Evolutionary conservation across 2,888 invertebrate genomes (phyloP).

Genomic region (Panorpa germanica): DNA sequence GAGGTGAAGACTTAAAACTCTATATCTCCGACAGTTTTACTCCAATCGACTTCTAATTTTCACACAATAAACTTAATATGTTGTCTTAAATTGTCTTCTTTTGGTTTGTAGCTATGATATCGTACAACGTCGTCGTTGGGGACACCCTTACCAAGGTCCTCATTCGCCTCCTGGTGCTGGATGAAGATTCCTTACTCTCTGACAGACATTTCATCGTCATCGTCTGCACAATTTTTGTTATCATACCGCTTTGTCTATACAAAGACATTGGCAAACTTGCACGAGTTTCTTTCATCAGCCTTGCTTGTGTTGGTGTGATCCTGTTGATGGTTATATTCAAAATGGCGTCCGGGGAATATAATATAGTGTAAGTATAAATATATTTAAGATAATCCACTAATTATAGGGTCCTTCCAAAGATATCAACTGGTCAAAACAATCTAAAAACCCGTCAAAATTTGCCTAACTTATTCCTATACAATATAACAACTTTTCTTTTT

Average conservation of each 20-base stretch:
- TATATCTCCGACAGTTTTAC: too few relatives aligned
- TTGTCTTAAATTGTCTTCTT: too few relatives aligned
- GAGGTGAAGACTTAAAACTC: too few relatives aligned
- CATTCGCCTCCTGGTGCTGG: slow-evolving; percentile 36
- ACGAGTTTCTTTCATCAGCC: slow-evolving; percentile 44
- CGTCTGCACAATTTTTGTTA: slow-evolving; percentile 50
- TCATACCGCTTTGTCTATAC: slow-evolving; percentile 62
- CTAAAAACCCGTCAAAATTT: too few relatives aligned
- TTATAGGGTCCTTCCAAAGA: not conserved
- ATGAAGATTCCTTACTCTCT: not conserved
- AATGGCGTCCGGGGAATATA: slow-evolving; percentile 27
- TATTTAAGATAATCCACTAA: not conserved
- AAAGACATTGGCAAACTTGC: slow-evolving; percentile 39
- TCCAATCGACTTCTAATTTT: too few relatives aligned
- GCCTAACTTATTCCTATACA: too few relatives aligned
- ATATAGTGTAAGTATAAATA: slow-evolving; percentile 38
- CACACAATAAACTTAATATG: too few relatives aligned
- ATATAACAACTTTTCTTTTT: too few relatives aligned
- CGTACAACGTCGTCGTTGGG: slow-evolving; percentile 73
- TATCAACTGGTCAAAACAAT: too few relatives aligned
- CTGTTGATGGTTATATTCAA: slow-evolving; percentile 38
- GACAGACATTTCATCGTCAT: slow-evolving; percentile 30
- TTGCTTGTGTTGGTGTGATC: slow-evolving; percentile 55
- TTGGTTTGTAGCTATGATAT: slow-evolving; percentile 56
- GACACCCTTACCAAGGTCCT: slow-evolving; percentile 71